Evolutionary conservation across 2,113 vertebrate genomes (phyloP).

Genomic region (Carassius carassius): DNA sequence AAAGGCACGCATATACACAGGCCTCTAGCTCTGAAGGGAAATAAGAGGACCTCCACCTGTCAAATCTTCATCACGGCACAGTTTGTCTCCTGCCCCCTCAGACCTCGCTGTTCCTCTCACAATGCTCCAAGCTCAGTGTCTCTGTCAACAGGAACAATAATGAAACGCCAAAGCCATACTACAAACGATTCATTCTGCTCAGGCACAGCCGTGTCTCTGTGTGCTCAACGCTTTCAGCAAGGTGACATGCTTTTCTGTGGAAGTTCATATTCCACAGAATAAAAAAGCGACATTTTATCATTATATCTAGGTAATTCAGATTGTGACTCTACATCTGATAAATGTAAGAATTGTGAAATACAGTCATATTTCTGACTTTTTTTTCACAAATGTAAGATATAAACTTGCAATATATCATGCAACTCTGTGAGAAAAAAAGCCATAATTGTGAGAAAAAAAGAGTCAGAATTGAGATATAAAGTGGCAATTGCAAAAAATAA

Average conservation of each 20-base stretch:
- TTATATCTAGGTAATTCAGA: no score
- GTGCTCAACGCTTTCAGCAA: slow-evolving; percentile 16
- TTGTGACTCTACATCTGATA: no score
- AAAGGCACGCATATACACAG: slow-evolving; percentile 29
- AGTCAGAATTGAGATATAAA: no score
- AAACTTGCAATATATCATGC: no score
- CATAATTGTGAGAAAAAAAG: no score
- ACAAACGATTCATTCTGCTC: slow-evolving; percentile 39
- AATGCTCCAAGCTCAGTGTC: slow-evolving; percentile 44
- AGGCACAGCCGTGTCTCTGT: slow-evolving; percentile 9
- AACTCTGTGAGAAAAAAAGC: no score
- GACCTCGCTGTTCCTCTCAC: slow-evolving; percentile 38
- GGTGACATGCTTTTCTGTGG: slow-evolving; percentile 12
- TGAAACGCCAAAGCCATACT: slow-evolving; percentile 41
- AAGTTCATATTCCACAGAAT: neutral
- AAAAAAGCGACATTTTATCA: no score
- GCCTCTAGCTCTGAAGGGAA: slow-evolving; percentile 29
- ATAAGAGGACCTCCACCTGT: slow-evolving; percentile 41
- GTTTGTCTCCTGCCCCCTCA: slow-evolving; percentile 43
- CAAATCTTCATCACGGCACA: slow-evolving; percentile 33
- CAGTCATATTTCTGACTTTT: no score
- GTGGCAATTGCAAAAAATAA: no score
- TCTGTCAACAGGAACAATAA: slow-evolving; percentile 55
- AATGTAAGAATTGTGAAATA: no score
- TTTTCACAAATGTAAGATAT: no score